These are phyloP conservation scores for Melinaea menophilus DNA, from an alignment of 2,888 invertebrate genomes.

Conservation along the genomic window DNA sequence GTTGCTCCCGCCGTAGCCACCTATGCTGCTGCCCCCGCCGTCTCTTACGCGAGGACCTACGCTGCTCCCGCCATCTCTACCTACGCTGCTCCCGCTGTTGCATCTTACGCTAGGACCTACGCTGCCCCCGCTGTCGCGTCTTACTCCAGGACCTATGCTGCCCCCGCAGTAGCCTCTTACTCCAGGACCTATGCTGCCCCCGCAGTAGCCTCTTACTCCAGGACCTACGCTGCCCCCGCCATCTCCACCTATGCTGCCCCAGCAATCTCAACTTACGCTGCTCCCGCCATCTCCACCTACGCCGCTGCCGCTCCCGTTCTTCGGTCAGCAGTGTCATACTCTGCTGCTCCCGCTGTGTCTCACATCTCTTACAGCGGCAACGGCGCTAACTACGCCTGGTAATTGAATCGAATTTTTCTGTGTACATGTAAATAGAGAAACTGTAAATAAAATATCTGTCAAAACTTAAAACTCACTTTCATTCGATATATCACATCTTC, in stretches of 20 bases:
- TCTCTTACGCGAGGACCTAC: constrained; percentile 5
- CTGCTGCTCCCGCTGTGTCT: constrained; percentile 80
- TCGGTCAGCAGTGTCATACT: constrained; percentile 71
- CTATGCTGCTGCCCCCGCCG: constrained; percentile 40
- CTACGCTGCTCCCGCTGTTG: constrained; percentile 37
- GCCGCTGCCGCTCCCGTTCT: constrained; percentile 56
- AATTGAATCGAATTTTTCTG: constrained; percentile 29
- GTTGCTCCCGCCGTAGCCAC: constrained; percentile 30
- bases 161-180: constrained; percentile 41
- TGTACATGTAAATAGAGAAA: constrained; percentile 30
- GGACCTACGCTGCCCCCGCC: constrained; percentile 69
- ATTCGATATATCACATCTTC: background rate
- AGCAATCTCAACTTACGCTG: constrained; percentile 40
- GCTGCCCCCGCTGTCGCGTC: constrained; percentile 38
- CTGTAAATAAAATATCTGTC: constrained; percentile 47
- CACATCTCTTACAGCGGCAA: constrained; percentile 81
- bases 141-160: constrained; percentile 33
- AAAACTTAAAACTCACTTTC: constrained; percentile 32
- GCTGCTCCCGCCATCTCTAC: constrained; percentile 36
- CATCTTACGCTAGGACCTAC: constrained; percentile 41
- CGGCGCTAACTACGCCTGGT: constrained; percentile 82
- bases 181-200: constrained; percentile 66
- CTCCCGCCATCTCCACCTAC: constrained; percentile 44
- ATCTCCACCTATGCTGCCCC: constrained; percentile 36
- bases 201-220: constrained; percentile 76